Base-by-base conservation (phyloP, 2,797 vertebrate genomes). In the Xenentodon cancila region DNA sequence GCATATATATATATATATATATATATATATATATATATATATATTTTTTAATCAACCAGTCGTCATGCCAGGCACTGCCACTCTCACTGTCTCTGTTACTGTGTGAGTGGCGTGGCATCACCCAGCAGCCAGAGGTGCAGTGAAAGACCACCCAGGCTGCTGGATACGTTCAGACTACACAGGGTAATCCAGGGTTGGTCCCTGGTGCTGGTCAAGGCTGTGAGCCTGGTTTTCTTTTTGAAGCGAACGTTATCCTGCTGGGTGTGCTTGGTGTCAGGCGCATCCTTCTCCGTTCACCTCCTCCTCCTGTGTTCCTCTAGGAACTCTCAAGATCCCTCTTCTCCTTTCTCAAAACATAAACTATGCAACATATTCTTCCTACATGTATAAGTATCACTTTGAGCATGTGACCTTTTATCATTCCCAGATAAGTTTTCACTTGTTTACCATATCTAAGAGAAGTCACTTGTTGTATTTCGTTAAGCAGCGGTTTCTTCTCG, bases 71-170 rank as follows among this genome's bases (percentile, higher is more conserved):
- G 37, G 57, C 32, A 30, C 43, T 34, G 50, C 66, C 57, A 15
- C 30, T 7, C 15, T 76, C 55, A 59, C 56, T 55, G 12, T 57
- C 55, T 74, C 25, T 82, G 69, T 79, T 56, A 69, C 37, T 62
- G 37, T 52, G 30, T 47, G 22, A 40, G 37, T 67, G 34, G 27
- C 80, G 67, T 72, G 66, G 75, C 77, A 55, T 57, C 63, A 71
- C 56, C 55, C 37, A 40, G 32, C 65, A 45, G 25, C 30, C 46
- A 51, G 25, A 51, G 44, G 27, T 75, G 68, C 77, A 64, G 60
- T 70, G 77, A 67, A 45, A 53, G 93, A 92, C 93, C 93, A 94
- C 93, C 93, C 91, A 92, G 63, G 63, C 70, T 49, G 78, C 66
- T 68, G 63, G 71, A 73, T 69, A 64, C 64, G 72, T 71, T 79